A percentile compares a stretch with the other conserved stretches of the same genome.
Evolutionary conservation across 2,888 invertebrate genomes (phyloP).

Genomic region (Mechanitis mazaeus): DNA sequence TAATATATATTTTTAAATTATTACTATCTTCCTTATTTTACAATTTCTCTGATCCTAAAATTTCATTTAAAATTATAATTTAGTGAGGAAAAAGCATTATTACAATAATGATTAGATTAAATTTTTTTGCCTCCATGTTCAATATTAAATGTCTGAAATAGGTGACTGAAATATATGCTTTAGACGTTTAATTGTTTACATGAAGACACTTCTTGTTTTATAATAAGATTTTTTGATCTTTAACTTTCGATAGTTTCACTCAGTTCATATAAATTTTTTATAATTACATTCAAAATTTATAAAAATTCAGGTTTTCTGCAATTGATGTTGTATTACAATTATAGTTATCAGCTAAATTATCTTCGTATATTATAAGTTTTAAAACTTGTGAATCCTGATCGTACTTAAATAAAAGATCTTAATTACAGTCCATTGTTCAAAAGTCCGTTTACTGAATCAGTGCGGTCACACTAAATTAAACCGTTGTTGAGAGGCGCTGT

Average conservation of each 20-base stretch:
- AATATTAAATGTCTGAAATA: slow-evolving; percentile 18
- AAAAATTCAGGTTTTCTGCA: too few species aligned
- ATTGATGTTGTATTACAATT: too few species aligned
- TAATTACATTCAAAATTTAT: too few species aligned
- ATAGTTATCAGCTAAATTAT: too few species aligned
- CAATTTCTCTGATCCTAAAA: not conserved
- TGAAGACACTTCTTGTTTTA: too few species aligned
- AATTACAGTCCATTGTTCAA: slow-evolving; percentile 8
- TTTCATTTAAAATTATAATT: not conserved
- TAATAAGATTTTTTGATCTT: too few species aligned
- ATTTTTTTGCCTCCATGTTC: slow-evolving; percentile 11
- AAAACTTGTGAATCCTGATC: not conserved
- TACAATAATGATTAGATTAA: slow-evolving; percentile 24
- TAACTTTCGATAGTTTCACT: too few species aligned
- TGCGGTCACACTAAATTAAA: slow-evolving; percentile 8
- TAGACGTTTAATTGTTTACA: not conserved
- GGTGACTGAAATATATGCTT: slow-evolving; percentile 11
- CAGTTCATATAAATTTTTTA: too few species aligned
- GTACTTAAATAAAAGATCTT: slow-evolving; percentile 1
- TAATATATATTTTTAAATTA: not conserved
- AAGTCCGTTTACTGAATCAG: slow-evolving; percentile 12
- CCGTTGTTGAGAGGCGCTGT: slow-evolving; percentile 1
- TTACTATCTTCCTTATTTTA: not conserved
- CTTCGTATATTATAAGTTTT: not conserved
- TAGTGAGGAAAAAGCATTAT: slow-evolving; percentile 3